Evolutionary conservation across 2,888 invertebrate genomes (phyloP).

Genomic region (Artemia sinica): DNA sequence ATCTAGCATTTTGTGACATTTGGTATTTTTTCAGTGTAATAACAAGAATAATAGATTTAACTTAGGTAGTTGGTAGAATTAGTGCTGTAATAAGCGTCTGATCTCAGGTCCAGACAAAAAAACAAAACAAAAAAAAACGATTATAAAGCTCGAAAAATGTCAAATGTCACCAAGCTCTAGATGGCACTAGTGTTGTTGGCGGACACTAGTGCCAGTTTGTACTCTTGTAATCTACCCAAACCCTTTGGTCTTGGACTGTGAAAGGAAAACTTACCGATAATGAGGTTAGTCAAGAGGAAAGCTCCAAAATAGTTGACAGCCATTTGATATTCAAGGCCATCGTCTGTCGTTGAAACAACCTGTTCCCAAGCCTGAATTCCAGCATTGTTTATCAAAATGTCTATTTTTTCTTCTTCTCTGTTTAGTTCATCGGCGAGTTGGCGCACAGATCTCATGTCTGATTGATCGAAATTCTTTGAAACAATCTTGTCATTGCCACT

Average conservation of each 20-base stretch:
- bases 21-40: too few species aligned
- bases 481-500: slow-evolving; percentile 37
- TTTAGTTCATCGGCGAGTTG: slow-evolving; percentile 65
- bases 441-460: slow-evolving; percentile 56
- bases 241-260: not conserved
- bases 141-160: too few species aligned
- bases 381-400: slow-evolving; percentile 75
- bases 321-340: slow-evolving; percentile 73
- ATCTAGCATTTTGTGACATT: too few species aligned
- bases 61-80: too few species aligned
- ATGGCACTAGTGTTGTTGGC: too few species aligned
- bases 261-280: slow-evolving; percentile 40
- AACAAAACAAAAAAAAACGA: too few species aligned
- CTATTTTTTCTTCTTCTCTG: slow-evolving; percentile 49
- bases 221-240: not conserved
- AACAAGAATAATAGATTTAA: too few species aligned
- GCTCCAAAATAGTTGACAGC: slow-evolving; percentile 87
- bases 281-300: slow-evolving; percentile 72
- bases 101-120: too few species aligned
- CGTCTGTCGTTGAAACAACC: slow-evolving; percentile 45
- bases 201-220: not conserved
- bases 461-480: slow-evolving; percentile 55
- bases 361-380: slow-evolving; percentile 50
- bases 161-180: too few species aligned
- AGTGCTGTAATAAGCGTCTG: too few species aligned